Evolutionary conservation across 2,113 vertebrate genomes (phyloP), one percentile per base, ranked within the genome.

Genomic region (Probosciger aterrimus): DNA sequence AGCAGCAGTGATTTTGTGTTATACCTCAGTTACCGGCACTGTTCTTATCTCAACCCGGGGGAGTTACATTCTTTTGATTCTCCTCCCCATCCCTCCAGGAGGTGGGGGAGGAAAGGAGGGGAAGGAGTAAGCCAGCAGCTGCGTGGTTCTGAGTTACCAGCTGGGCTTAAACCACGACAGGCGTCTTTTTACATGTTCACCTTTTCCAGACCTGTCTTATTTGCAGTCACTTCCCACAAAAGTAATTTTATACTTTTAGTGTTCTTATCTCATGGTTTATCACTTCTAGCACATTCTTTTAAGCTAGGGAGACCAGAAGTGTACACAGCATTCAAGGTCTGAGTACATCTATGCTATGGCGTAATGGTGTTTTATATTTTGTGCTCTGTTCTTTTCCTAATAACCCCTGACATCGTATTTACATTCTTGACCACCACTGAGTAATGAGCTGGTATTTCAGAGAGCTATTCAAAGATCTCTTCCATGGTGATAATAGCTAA

Each of bases 381-480:
- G 11, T 44, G 80, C 52, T 92, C 86, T 52, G 10, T 86, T 82
- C 73, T 71, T 73, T 71, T 89, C 69, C 77, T 82, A 81, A 91
- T 85, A 76, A 87, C 65, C 89, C 89, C 92, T 91, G 91, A 92
- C 86, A 96, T 93, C 35, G 2, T 79, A 79, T 92, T 95, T 91
- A 92, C 89, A 74, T 95, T 82, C 91, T 89, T 86, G 83, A 92
- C 73, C 69, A 89, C 39, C 64, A 53, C 57, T 64, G 80, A 89
- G 35, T 95, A 96, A 91, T 60, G 80, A 89, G 86, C 69, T 86
- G 65, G 47, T 82, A 79, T 97, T 95, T 91, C 73, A 71, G 70
- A 84, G 70, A 73, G 83, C 84, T 91, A 69, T 50, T 95, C 83
- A 68, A 92, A 95, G 64, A 94, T 91, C 77, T 89, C 70, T 91